Conservation (phyloP, 2,797 vertebrate species). For the Peromyscus nudipes region DNA sequence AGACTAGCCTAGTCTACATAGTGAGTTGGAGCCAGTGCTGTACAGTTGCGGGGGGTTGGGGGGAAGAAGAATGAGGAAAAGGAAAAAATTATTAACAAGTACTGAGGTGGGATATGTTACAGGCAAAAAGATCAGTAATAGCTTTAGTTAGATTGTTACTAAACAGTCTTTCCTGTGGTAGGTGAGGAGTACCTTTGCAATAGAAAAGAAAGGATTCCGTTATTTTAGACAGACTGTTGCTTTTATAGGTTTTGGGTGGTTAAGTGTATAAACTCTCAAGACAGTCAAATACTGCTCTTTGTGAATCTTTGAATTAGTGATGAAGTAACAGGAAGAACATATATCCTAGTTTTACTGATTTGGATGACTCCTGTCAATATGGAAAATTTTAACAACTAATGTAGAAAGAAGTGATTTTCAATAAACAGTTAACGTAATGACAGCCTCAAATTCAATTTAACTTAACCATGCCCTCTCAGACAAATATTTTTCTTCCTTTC, state of each 20-base stretch:
- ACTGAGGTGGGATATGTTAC: constrained; percentile 12
- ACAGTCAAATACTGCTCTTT: not conserved
- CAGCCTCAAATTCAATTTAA: constrained; percentile 31
- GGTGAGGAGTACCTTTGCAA: not conserved
- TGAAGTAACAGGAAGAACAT: constrained; percentile 29
- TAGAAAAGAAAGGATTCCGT: constrained; percentile 49
- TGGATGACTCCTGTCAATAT: not conserved
- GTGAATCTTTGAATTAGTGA: constrained; percentile 10
- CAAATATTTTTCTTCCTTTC: constrained; percentile 30
- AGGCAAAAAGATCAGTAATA: not conserved
- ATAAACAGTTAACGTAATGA: not conserved
- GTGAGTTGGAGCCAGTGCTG: not conserved
- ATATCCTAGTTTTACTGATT: not conserved
- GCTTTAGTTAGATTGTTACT: constrained; percentile 44
- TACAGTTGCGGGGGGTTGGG: too few species aligned
- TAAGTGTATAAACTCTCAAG: not conserved
- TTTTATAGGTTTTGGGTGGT: constrained; percentile 46
- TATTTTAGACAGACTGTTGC: constrained; percentile 32
- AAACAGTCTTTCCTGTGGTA: not conserved
- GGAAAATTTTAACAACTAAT: constrained; percentile 28
- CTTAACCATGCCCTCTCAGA: not conserved
- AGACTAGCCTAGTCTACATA: not conserved
- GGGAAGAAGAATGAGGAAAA: not conserved
- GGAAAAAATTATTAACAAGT: not conserved
- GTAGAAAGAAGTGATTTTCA: constrained; percentile 48